Evolutionary conservation across 2,113 vertebrate species (phyloP).

Genomic region (Gallinago paraguaiae): DNA sequence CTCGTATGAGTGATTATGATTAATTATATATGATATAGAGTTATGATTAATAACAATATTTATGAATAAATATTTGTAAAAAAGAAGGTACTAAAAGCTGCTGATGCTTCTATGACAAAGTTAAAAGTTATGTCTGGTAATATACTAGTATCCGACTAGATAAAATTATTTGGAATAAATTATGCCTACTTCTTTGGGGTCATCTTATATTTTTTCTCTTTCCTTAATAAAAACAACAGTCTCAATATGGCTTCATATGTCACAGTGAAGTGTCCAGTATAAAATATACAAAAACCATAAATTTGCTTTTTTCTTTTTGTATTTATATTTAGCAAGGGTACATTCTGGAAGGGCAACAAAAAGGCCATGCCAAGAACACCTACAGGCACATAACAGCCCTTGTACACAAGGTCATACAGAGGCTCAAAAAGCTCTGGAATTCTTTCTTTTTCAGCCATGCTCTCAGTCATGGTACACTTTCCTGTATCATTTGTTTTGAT

Average conservation of each 20-base stretch:
- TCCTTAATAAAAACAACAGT: neutral
- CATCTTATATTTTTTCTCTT: neutral
- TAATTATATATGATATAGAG: neutral
- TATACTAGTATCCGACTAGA: neutral
- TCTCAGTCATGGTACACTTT: neutral
- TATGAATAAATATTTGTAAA: neutral
- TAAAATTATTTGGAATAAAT: neutral
- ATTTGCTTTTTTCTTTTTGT: neutral
- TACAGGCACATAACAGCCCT: neutral
- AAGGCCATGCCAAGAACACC: neutral
- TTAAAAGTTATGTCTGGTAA: neutral
- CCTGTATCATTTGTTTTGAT: neutral
- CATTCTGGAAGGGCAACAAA: neutral
- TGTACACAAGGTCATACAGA: neutral
- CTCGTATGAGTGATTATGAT: fast-evolving
- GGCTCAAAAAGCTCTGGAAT: neutral
- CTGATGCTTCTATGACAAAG: neutral
- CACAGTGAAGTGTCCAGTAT: neutral
- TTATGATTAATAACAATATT: neutral
- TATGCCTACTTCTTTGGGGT: neutral
- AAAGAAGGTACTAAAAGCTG: neutral
- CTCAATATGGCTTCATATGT: neutral
- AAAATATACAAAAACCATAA: neutral
- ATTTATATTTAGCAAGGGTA: neutral
- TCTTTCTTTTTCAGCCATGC: neutral